phyloP scores from a whole-genome alignment of 2,888 invertebrate genomes.

The Caenorhabditis angaria region DNA sequence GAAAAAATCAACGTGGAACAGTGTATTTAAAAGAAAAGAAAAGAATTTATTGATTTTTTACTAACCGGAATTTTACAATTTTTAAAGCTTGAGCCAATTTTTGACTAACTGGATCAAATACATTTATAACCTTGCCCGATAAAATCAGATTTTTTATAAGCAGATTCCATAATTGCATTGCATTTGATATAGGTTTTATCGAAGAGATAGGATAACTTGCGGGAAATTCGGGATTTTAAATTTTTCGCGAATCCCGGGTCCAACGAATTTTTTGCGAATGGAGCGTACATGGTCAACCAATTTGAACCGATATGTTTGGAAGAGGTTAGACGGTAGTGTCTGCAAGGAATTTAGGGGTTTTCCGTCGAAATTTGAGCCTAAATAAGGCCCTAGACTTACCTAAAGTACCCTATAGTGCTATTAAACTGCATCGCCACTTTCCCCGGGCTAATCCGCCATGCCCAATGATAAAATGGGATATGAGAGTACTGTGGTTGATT shows the following conservation, averaged over 20 bases:
- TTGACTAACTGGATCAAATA: too few relatives aligned
- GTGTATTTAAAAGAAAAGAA: too few relatives aligned
- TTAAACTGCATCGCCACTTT: not conserved
- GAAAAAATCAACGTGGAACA: too few relatives aligned
- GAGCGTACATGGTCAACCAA: not conserved
- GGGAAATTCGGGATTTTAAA: not conserved
- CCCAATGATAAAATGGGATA: not conserved
- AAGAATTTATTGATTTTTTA: too few relatives aligned
- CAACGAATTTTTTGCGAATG: not conserved
- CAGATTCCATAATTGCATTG: not conserved
- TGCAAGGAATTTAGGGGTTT: not conserved
- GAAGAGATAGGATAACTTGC: not conserved
- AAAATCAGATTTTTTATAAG: too few relatives aligned
- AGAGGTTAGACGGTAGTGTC: not conserved
- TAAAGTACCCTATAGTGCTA: not conserved
- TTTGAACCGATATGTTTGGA: not conserved
- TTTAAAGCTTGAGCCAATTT: too few relatives aligned
- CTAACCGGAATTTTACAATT: too few relatives aligned
- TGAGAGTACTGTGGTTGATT: not conserved
- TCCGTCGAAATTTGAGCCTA: not conserved
- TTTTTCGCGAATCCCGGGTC: not conserved
- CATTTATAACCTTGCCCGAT: too few relatives aligned
- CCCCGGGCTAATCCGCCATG: not conserved
- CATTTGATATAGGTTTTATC: not conserved
- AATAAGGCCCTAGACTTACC: not conserved